phyloP scores from a whole-genome alignment of 2,888 invertebrate genomes.

The Tigriopus californicus region DNA sequence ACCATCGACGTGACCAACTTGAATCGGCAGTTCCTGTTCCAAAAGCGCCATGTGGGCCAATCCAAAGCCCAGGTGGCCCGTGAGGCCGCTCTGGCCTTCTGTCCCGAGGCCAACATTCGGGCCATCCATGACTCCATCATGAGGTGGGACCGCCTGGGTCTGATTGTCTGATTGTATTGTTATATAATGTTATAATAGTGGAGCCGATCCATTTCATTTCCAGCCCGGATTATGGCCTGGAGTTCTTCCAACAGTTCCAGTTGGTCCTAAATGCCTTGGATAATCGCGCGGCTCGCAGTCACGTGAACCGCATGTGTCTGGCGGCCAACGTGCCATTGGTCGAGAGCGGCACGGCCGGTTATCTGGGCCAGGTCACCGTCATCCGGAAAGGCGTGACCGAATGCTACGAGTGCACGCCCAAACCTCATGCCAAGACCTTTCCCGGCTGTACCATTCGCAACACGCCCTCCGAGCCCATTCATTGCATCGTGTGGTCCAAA shows the following conservation, averaged over 20 bases:
- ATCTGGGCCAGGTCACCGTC: slow-evolving; percentile 59
- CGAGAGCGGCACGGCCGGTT: slow-evolving; percentile 94
- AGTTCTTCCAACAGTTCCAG: slow-evolving; percentile 74
- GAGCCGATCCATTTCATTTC: slow-evolving; percentile 23
- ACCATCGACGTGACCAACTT: slow-evolving; percentile 98
- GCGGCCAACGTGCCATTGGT: slow-evolving; percentile 82
- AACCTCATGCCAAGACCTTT: slow-evolving; percentile 72
- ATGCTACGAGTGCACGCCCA: slow-evolving; percentile 91
- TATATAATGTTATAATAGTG: not conserved
- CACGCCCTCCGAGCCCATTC: slow-evolving; percentile 95
- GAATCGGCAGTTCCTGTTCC: slow-evolving; percentile 96
- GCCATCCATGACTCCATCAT: slow-evolving; percentile 86
- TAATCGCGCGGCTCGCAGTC: slow-evolving; percentile 85
- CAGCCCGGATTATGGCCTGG: slow-evolving; percentile 70
- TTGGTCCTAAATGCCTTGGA: slow-evolving; percentile 92
- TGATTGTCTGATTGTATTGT: not conserved
- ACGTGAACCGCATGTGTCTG: slow-evolving; percentile 96
- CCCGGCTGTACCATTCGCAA: slow-evolving; percentile 98
- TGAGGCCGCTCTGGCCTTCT: slow-evolving; percentile 69
- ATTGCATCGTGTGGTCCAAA: slow-evolving; percentile 99
- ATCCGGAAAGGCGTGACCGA: slow-evolving; percentile 47
- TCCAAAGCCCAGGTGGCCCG: slow-evolving; percentile 83
- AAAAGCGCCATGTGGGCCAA: slow-evolving; percentile 92
- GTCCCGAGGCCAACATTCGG: slow-evolving; percentile 66
- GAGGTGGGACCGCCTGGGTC: slow-evolving; percentile 41